Evolutionary conservation across 2,113 vertebrate genomes (phyloP).

Genomic region (Pogonocichla stellata): DNA sequence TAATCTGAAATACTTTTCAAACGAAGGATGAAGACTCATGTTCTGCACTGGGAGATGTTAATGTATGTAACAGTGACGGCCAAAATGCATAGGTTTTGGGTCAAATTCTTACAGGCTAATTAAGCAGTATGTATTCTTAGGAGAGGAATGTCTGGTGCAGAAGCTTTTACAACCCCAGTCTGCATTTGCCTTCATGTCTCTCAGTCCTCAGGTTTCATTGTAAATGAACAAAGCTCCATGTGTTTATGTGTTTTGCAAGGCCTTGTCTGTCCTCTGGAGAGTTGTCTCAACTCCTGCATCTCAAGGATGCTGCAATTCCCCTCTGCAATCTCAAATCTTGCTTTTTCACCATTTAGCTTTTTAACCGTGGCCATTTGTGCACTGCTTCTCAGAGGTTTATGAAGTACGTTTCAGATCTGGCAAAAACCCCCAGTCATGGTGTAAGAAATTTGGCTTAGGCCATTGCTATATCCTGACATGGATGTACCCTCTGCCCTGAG

Average conservation of each 20-base stretch:
- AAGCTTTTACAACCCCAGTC: neutral
- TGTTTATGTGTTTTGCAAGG: neutral
- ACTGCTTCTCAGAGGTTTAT: neutral
- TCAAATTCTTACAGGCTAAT: neutral
- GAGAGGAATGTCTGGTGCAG: neutral
- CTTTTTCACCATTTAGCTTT: neutral
- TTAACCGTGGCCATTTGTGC: neutral
- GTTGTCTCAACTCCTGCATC: neutral
- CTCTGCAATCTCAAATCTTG: neutral
- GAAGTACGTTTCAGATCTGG: neutral
- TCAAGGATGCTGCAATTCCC: neutral
- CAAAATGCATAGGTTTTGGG: neutral
- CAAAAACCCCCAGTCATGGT: accelerated
- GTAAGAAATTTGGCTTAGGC: neutral
- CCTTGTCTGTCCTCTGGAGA: neutral
- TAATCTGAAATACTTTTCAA: neutral
- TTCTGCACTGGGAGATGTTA: neutral
- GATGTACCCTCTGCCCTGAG: neutral
- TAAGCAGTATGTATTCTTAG: neutral
- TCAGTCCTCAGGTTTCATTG: neutral
- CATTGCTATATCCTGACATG: neutral
- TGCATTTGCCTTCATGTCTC: neutral
- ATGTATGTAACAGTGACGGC: neutral
- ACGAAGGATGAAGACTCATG: neutral
- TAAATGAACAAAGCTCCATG: neutral